A percentile compares a stretch with the other conserved stretches of the same genome.
Conservation (phyloP, 64 coral and sea anemone genomes). For the Exaiptasia diaphana region DNA sequence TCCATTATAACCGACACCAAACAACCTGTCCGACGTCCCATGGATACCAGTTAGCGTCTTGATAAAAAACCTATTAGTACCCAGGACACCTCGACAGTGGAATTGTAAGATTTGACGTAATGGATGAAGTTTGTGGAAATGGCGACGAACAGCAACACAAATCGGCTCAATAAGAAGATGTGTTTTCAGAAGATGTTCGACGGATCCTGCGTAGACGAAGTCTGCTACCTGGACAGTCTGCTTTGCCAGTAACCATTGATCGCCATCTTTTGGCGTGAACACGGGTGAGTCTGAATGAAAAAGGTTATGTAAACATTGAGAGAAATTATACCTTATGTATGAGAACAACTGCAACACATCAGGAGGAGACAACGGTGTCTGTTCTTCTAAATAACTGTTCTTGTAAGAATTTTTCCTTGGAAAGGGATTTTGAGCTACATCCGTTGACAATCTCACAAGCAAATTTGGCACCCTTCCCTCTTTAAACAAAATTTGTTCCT, state of each 20-base stretch:
- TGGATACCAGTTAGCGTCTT: background rate
- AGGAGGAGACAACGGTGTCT: no score
- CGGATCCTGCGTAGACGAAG: slow-evolving; percentile 13
- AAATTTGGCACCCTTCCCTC: no score
- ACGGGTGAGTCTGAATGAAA: slow-evolving; percentile 32
- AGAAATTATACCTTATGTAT: background rate
- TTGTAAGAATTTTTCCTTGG: no score
- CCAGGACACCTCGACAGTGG: slow-evolving; percentile 39
- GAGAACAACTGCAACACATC: no score
- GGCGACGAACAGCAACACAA: slow-evolving; percentile 29
- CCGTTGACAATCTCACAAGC: no score
- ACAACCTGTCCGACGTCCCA: background rate
- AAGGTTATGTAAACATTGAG: no score
- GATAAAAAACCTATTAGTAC: slow-evolving; percentile 25
- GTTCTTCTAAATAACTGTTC: no score
- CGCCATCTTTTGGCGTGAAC: slow-evolving; percentile 26
- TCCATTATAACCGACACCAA: background rate
- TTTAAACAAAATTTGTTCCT: no score
- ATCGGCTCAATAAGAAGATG: slow-evolving; percentile 50
- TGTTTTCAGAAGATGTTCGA: slow-evolving; percentile 36
- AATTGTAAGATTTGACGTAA: slow-evolving; percentile 18
- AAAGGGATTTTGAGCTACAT: no score
- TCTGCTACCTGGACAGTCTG: slow-evolving; percentile 37
- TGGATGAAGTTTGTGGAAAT: slow-evolving; percentile 23
- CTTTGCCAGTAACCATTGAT: slow-evolving; percentile 39